Conservation (phyloP, 2,797 vertebrate species). For the Aplochiton taeniatus region DNA sequence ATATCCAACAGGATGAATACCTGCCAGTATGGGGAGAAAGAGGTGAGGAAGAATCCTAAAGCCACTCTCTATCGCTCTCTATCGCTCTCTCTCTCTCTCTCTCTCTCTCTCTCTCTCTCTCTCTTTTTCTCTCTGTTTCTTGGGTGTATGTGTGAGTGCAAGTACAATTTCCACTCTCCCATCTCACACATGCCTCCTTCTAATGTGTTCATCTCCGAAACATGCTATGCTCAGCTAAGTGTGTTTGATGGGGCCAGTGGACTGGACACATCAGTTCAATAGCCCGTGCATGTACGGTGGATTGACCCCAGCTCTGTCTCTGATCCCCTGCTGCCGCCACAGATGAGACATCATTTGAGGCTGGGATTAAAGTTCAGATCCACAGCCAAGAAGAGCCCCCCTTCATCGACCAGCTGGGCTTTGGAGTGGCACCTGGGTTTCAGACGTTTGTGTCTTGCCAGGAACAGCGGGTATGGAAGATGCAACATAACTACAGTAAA, state of each 20-base stretch:
- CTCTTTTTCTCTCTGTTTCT: neutral
- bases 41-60: conserved; percentile 69
- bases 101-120: neutral
- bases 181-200: neutral
- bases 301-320: neutral
- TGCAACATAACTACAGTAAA: neutral
- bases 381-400: conserved; percentile 96
- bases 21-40: conserved; percentile 97
- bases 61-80: neutral
- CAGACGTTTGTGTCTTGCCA: conserved; percentile 83
- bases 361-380: conserved; percentile 97
- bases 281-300: neutral
- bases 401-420: conserved; percentile 95
- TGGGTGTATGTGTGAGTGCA: neutral
- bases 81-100: conserved; percentile 5
- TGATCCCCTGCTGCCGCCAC: conserved; percentile 3
- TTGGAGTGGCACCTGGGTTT: conserved; percentile 82
- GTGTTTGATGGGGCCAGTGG: neutral
- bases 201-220: neutral
- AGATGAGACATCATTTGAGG: conserved; percentile 97
- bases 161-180: neutral
- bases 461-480: conserved; percentile 74
- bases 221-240: neutral
- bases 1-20: conserved; percentile 98
- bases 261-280: conserved; percentile 1